These are phyloP conservation scores for Gephyroberyx darwinii DNA, from an alignment of 2,797 vertebrate genomes.

Conservation along the genomic window DNA sequence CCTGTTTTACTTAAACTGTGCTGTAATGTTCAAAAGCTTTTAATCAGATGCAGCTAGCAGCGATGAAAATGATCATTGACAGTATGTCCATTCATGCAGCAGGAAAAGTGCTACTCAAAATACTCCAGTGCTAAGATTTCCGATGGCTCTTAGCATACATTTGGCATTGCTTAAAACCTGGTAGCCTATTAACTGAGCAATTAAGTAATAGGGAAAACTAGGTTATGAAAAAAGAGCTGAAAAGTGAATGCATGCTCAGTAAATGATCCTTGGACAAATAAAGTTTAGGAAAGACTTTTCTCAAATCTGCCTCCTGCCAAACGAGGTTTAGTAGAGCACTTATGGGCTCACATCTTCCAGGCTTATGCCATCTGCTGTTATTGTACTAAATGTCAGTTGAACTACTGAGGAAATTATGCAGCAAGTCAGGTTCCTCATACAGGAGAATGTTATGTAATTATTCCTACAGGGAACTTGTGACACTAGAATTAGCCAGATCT, in stretches of 20 bases:
- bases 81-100: not conserved
- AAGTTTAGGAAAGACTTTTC: conserved; percentile 1
- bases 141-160: not conserved
- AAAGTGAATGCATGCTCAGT: not conserved
- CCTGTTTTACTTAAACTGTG: not conserved
- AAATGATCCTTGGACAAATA: not conserved
- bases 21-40: not conserved
- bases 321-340: conserved; percentile 40
- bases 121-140: not conserved
- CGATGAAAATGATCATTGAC: not conserved
- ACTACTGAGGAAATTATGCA: conserved; percentile 38
- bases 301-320: conserved; percentile 38
- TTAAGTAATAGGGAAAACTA: not conserved
- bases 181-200: not conserved
- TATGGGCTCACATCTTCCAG: conserved; percentile 33
- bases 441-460: conserved; percentile 35
- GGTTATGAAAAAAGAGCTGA: conserved; percentile 18
- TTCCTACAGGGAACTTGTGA: conserved; percentile 22
- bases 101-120: not conserved
- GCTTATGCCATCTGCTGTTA: conserved; percentile 56
- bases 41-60: no score
- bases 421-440: conserved; percentile 16
- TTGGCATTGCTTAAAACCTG: not conserved
- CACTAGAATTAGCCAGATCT: conserved; percentile 19
- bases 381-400: conserved; percentile 50